phyloP scores from a whole-genome alignment of 2,113 vertebrate species.

The Bombycilla garrulus region DNA sequence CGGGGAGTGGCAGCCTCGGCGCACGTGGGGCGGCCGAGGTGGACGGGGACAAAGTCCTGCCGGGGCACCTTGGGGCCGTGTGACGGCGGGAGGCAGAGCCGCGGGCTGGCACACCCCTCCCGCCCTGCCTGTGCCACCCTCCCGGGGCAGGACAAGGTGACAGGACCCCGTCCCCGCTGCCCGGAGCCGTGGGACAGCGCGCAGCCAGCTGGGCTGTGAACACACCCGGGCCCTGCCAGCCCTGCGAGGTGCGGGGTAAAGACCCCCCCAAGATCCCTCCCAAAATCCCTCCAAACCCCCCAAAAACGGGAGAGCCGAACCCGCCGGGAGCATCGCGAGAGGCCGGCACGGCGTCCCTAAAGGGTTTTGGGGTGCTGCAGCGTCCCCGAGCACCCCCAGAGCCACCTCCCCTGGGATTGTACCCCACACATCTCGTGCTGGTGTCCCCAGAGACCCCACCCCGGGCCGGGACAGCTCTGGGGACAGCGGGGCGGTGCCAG shows the following conservation, averaged over 20 bases:
- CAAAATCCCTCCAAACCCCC: neutral
- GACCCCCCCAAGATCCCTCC: too few species aligned
- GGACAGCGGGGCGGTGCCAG: neutral
- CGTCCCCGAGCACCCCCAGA: neutral
- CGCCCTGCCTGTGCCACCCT: neutral
- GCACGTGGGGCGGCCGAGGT: neutral
- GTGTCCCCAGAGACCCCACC: accelerated
- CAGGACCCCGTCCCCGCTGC: accelerated
- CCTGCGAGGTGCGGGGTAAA: neutral
- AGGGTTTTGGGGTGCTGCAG: neutral
- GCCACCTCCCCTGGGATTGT: neutral
- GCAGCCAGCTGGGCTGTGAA: accelerated
- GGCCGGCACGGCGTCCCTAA: accelerated
- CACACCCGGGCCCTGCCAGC: accelerated
- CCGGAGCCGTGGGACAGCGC: accelerated
- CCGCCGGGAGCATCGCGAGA: neutral
- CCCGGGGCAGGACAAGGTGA: neutral
- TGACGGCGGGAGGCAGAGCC: neutral
- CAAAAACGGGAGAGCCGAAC: too few species aligned
- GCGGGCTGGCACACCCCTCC: neutral
- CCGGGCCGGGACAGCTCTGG: neutral
- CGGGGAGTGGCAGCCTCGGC: neutral
- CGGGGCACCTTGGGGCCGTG: neutral
- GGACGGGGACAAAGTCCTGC: neutral
- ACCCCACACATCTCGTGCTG: accelerated